Evolutionary conservation across 2,113 vertebrate species (phyloP).

Genomic region (Motacilla tschutschensis): DNA sequence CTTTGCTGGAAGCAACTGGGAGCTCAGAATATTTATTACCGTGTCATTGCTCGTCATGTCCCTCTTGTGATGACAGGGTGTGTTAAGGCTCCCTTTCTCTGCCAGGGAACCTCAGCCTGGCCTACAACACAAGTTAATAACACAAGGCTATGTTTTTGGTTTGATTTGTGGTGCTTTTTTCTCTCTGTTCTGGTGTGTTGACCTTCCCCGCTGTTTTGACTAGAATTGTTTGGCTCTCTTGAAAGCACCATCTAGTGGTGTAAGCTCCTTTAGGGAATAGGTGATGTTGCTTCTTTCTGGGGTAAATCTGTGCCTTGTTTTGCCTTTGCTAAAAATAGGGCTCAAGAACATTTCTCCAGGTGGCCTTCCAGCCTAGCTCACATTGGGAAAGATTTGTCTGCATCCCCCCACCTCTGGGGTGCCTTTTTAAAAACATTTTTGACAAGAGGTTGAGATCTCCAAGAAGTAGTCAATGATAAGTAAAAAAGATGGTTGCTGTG

Average conservation of each 20-base stretch:
- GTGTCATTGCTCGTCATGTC: not conserved
- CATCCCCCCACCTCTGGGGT: not conserved
- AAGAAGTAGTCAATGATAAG: not conserved
- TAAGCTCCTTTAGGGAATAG: not conserved
- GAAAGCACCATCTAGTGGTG: conserved; percentile 11
- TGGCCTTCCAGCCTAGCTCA: not conserved
- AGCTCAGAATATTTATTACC: not conserved
- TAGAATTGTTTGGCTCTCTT: not conserved
- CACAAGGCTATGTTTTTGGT: fast-evolving
- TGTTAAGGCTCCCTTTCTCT: not conserved
- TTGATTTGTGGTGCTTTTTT: not conserved
- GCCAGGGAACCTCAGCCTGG: not conserved
- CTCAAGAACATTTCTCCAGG: not conserved
- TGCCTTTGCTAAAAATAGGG: not conserved
- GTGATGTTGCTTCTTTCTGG: not conserved
- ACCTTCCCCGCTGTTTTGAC: not conserved
- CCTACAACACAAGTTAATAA: not conserved
- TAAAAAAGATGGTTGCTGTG: not conserved
- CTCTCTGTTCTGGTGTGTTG: fast-evolving
- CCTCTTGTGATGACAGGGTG: not conserved
- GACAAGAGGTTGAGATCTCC: fast-evolving
- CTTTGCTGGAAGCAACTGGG: not conserved
- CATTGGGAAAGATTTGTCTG: not conserved
- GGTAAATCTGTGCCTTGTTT: not conserved
- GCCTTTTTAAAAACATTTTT: not conserved